Evolutionary conservation across 2,888 invertebrate species (phyloP).

Genomic region (Platycheirus albimanus): DNA sequence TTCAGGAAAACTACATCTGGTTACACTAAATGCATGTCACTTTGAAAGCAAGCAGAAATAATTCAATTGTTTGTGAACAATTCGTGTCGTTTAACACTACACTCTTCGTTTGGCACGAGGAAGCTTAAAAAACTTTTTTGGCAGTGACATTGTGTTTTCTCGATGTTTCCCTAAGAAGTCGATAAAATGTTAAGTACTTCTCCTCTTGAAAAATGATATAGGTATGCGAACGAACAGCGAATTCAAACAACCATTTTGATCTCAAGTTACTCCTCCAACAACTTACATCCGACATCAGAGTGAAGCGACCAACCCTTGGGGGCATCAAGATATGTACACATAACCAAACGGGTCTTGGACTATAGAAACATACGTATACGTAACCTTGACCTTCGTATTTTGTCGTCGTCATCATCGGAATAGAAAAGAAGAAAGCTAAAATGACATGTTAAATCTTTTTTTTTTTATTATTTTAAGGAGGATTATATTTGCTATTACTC

Average conservation of each 20-base stretch:
- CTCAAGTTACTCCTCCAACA: slow-evolving; percentile 20
- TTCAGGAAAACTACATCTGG: no score
- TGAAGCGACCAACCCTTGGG: not conserved
- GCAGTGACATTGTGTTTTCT: slow-evolving; percentile 18
- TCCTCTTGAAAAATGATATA: slow-evolving; percentile 1
- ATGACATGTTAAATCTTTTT: not conserved
- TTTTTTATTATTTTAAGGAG: not conserved
- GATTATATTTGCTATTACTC: slow-evolving; percentile 25
- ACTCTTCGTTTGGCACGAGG: not conserved
- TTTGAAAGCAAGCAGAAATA: not conserved
- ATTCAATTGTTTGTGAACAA: not conserved
- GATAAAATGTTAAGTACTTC: slow-evolving; percentile 21
- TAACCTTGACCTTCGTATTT: slow-evolving; percentile 48
- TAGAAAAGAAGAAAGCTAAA: slow-evolving; percentile 3
- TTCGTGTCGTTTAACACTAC: not conserved
- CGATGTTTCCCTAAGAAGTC: not conserved
- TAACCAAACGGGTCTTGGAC: not conserved
- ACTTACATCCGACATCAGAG: no score
- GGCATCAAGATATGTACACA: not conserved
- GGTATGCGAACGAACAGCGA: not conserved
- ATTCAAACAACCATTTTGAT: slow-evolving; percentile 18
- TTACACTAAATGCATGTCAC: not conserved
- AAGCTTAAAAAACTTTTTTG: not conserved
- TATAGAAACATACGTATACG: slow-evolving; percentile 20
- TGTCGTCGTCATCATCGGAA: slow-evolving; percentile 4